Evolutionary conservation across 2,888 invertebrate species (phyloP).

Genomic region (Crepidodera aurea): DNA sequence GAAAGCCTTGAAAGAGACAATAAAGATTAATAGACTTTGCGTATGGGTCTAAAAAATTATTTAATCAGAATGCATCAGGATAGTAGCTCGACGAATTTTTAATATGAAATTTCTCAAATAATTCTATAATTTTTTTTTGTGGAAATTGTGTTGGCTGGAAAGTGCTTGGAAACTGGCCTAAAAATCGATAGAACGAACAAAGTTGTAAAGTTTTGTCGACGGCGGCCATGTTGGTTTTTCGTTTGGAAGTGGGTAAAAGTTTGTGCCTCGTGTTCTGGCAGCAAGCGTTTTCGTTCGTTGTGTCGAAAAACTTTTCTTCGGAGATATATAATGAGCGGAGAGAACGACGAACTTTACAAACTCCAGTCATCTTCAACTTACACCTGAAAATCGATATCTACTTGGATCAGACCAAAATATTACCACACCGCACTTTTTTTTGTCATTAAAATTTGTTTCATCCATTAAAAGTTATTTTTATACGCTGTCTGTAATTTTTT

Average conservation of each 20-base stretch:
- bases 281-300: conserved; percentile 22
- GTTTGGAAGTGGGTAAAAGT: conserved; percentile 35
- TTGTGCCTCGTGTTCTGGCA: conserved; percentile 16
- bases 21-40: too few relatives aligned
- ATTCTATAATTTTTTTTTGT: conserved; percentile 3
- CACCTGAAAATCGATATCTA: conserved; percentile 26
- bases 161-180: conserved; percentile 4
- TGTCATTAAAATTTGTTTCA: too few relatives aligned
- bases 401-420: background rate
- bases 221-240: conserved; percentile 37
- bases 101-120: too few relatives aligned
- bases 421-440: background rate
- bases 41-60: too few relatives aligned
- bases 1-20: too few relatives aligned
- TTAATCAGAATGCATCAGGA: too few relatives aligned
- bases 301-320: conserved; percentile 30
- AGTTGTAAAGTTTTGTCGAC: conserved; percentile 16
- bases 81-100: too few relatives aligned
- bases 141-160: background rate
- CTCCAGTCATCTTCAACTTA: conserved; percentile 27
- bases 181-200: conserved; percentile 25
- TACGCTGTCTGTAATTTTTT: too few relatives aligned
- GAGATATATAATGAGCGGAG: conserved; percentile 28
- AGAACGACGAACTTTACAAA: conserved; percentile 25
- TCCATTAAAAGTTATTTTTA: too few relatives aligned